phyloP scores from a whole-genome alignment of 2,888 invertebrate species.

The Sthenelais limicola region DNA sequence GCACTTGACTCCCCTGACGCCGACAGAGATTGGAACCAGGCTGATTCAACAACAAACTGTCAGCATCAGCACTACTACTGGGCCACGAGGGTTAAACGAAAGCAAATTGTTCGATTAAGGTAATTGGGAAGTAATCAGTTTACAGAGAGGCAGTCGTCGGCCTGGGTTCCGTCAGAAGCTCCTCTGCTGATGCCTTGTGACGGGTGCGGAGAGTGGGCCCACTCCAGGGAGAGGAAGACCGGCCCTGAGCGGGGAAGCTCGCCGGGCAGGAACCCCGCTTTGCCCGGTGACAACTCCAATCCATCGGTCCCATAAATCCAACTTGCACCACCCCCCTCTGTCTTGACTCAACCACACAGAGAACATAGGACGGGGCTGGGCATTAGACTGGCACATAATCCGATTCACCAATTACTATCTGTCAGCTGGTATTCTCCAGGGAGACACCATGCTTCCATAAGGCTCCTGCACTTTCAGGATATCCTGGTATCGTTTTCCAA shows the following conservation, averaged over 20 bases:
- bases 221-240: not conserved
- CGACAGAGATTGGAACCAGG: constrained; percentile 32
- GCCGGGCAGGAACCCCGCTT: not conserved
- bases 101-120: constrained; percentile 41
- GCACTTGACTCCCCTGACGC: constrained; percentile 33
- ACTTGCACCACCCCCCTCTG: not conserved
- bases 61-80: not conserved
- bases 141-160: not conserved
- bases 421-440: too few species aligned
- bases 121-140: constrained; percentile 36
- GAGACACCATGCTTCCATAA: too few species aligned
- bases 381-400: not conserved
- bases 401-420: too few species aligned
- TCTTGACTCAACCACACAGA: not conserved
- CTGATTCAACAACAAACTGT: constrained; percentile 39
- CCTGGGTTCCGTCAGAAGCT: constrained; percentile 5
- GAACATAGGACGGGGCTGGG: not conserved
- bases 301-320: constrained; percentile 2
- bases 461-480: too few species aligned
- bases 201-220: constrained; percentile 17
- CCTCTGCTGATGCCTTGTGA: constrained; percentile 29
- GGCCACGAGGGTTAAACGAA: constrained; percentile 7
- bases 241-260: not conserved
- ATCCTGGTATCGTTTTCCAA: too few species aligned
- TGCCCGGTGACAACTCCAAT: constrained; percentile 5